Evolutionary conservation across 2,888 invertebrate species (phyloP), one percentile per base, ranked within the genome.

Genomic region (Trichopria drosophilae): DNA sequence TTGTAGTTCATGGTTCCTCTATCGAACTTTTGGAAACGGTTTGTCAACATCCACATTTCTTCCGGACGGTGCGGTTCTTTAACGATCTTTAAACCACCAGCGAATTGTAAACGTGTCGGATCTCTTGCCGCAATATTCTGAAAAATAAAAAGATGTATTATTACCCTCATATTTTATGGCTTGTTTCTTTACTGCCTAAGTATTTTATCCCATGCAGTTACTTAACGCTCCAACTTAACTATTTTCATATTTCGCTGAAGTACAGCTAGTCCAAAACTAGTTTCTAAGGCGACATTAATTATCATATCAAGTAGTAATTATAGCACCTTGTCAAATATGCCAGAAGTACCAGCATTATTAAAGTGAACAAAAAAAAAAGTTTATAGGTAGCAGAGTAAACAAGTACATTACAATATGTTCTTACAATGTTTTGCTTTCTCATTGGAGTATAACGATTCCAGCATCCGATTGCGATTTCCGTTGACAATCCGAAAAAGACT

Each of bases 401-500:
- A n/a, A n/a, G n/a, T n/a, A n/a, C n/a, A n/a, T n/a, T n/a, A n/a
- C n/a, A n/a, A n/a, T n/a, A n/a, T n/a, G n/a, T n/a, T n/a, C 52
- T 40, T 28, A 60, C 61, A 20, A 60, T 55, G 43, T 60, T 63
- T 22, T 53, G 19, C 13, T 15, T 40, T 0, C 9, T 37, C 12
- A 61, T 47, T 2, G 63, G 55, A 4, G 55, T 58, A 10, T 59
- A 36, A 1, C 67, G 66, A 52, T 77, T 73, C 70, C 73, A 75
- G 48, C 76, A 78, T n/a, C 62, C 70, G 6, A 78, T 65, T 4
- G 74, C 65, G 9, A 71, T 71, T 35, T 68, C 61, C 4, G 53
- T 48, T 3, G 73, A 61, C 5, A 73, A 60, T 0, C 76, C 74
- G 43, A 71, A 74, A 57, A 76, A 76, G 2, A 78, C 55, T 12